Evolutionary conservation across 2,888 invertebrate species (phyloP), one percentile per base, ranked within the genome.

Genomic region (Himalopsyche kuldschensis): DNA sequence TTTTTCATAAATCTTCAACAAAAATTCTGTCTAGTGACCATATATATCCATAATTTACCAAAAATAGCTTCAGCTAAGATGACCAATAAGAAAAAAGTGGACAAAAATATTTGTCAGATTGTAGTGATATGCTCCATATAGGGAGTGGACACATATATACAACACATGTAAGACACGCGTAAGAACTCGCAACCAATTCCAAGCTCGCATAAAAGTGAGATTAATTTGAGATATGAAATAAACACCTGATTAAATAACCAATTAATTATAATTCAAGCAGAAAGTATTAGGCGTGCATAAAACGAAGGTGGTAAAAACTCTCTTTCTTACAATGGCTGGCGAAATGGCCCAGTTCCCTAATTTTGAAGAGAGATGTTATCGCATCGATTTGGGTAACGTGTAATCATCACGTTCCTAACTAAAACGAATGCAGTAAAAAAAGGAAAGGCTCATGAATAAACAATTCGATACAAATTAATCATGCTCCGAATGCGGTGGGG

Each of bases 401-500:
- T 75, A 75, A 75, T 75, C 75, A 75, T 75, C 75, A 75, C 75
- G 75, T 75, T 32, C 15, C 27, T 75, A 75, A 55, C 55, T 55
- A 55, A 55, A 55, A 75, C 75, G 75, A 75, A 75, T 75, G 17
- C 75, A 30, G 55, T 75, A 75, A 75, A 30, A 69, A 69, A 75
- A 75, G 17, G 31, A 75, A 32, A 20, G 30, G 75, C 32, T 81
- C 81, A 76, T 81, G 81, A 81, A 81, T 81, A 81, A 81, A 81
- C 81, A 81, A 81, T 81, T 81, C 75, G 48, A 75, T 75, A 75
- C 81, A 76, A 81, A 81, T 81, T 81, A 81, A 81, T 80, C 75
- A 75, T 55, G 55, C 24, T 10, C 55, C 8, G 20, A 55, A 55
- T 20, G 55, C 55, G 79, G 79, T 69, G 69, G 46, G 48, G 17